A percentile compares a stretch with the other conserved stretches of the same genome.
Conservation (phyloP, 2,888 invertebrate genomes). For the Sesia apiformis region DNA sequence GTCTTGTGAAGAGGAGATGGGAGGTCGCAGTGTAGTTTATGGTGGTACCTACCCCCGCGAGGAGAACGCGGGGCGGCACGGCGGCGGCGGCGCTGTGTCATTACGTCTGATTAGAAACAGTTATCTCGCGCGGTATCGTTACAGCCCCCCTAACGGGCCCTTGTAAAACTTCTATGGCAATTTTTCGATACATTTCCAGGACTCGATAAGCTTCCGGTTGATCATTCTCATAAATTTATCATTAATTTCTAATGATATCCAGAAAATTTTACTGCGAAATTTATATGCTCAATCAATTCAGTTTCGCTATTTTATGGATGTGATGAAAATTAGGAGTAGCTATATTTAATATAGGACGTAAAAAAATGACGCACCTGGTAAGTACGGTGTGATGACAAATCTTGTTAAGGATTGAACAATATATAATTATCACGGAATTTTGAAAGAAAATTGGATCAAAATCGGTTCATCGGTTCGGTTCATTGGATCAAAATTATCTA, state of each 20-base stretch:
- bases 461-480: no score
- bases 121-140: constrained; percentile 67
- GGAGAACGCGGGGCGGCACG: constrained; percentile 8
- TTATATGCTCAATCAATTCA: no score
- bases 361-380: no score
- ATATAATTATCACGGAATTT: no score
- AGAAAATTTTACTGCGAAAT: no score
- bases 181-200: constrained; percentile 50
- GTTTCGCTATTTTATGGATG: no score
- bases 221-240: constrained; percentile 36
- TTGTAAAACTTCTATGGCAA: constrained; percentile 61
- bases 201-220: constrained; percentile 51
- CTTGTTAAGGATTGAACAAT: no score
- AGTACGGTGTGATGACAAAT: no score
- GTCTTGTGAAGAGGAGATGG: constrained; percentile 21
- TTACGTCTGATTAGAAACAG: constrained; percentile 67
- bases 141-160: constrained; percentile 59
- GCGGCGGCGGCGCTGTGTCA: constrained; percentile 34
- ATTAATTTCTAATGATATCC: background rate
- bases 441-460: no score
- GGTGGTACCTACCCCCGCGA: constrained; percentile 1
- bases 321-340: no score
- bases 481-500: no score
- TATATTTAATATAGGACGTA: no score
- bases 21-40: constrained; percentile 1